A percentile compares a stretch with the other conserved stretches of the same genome.
phyloP scores from a whole-genome alignment of 2,888 invertebrate genomes.

The Dicycla oo region DNA sequence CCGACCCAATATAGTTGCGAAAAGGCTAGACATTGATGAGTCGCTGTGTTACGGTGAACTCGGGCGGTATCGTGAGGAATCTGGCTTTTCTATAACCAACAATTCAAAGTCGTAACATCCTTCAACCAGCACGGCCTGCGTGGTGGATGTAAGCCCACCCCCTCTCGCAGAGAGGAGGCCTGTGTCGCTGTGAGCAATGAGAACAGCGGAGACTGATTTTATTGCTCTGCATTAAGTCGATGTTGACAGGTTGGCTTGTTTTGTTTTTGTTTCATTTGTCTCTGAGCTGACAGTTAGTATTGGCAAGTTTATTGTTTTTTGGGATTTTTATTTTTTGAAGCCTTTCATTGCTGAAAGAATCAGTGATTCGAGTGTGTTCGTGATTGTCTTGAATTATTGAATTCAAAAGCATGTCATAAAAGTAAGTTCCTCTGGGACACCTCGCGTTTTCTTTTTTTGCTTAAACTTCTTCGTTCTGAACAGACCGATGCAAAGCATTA shows the following conservation, averaged over 20 bases:
- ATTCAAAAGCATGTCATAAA: background rate
- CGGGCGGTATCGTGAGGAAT: no score
- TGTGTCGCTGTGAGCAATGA: background rate
- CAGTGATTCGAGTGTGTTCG: no score
- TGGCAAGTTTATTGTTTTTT: background rate
- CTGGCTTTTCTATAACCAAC: no score
- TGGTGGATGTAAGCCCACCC: no score
- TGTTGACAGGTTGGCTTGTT: constrained; percentile 22
- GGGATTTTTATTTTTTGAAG: background rate
- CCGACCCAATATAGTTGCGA: background rate
- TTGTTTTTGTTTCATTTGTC: constrained; percentile 4
- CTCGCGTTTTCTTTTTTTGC: background rate
- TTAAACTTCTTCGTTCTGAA: no score
- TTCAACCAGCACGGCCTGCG: no score
- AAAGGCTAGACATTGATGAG: background rate
- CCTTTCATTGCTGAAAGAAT: background rate
- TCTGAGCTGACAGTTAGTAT: background rate
- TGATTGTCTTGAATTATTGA: no score
- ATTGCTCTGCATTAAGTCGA: background rate
- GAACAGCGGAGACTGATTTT: background rate
- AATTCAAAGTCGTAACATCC: background rate
- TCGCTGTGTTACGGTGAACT: background rate
- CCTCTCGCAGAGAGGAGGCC: no score
- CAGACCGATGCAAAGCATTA: no score
- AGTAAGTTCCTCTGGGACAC: background rate